Percentiles rank a stretch among this genome's conserved stretches.
Conservation (phyloP, 2,888 invertebrate species). For the Volucella bombylans region DNA sequence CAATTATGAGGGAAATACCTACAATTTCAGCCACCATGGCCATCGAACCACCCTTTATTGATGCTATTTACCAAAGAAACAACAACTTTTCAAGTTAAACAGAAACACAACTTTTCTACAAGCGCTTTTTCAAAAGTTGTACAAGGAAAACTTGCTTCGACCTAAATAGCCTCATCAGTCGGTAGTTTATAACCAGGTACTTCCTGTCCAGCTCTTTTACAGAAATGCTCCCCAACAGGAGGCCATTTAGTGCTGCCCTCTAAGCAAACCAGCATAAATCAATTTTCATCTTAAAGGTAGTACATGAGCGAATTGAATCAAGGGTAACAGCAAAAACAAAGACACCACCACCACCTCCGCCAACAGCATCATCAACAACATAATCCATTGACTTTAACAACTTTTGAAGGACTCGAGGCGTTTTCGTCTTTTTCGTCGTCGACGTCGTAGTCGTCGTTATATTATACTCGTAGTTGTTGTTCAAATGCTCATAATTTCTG, state of each 20-base stretch:
- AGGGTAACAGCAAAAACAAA: not conserved
- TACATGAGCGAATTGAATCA: not conserved
- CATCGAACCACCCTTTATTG: no score
- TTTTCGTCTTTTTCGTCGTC: no score
- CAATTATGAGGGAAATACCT: no score
- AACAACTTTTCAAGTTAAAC: no score
- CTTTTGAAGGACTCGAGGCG: slow-evolving; percentile 33
- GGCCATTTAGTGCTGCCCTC: not conserved
- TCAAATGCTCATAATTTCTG: not conserved
- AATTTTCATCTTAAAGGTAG: slow-evolving; percentile 21
- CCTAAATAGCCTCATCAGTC: not conserved
- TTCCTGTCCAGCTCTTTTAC: not conserved
- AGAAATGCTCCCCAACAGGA: not conserved
- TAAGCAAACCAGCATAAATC: slow-evolving; percentile 29
- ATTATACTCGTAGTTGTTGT: no score
- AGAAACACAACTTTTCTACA: no score
- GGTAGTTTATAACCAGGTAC: slow-evolving; percentile 6
- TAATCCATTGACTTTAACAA: slow-evolving; percentile 32
- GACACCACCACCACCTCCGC: not conserved
- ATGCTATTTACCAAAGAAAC: no score
- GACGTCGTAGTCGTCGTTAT: no score
- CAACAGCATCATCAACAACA: slow-evolving; percentile 13
- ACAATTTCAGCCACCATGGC: no score
- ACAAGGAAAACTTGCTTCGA: no score
- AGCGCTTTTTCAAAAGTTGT: no score